Evolutionary conservation across 2,797 vertebrate genomes (phyloP).

Genomic region (Onychomys arenicola): DNA sequence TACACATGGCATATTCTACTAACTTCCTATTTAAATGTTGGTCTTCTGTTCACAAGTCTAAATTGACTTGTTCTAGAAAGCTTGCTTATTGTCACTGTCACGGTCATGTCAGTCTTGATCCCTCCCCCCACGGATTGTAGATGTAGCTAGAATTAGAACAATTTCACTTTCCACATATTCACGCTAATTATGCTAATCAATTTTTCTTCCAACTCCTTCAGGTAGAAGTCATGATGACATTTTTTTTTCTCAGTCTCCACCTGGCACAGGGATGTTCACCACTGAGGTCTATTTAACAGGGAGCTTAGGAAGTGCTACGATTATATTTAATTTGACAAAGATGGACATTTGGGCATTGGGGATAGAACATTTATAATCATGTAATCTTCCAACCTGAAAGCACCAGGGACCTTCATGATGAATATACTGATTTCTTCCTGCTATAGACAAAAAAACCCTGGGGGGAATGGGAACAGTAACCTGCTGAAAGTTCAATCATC

Average conservation of each 20-base stretch:
- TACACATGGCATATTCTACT: neutral
- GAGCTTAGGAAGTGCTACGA: constrained; percentile 10
- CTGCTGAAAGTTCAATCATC: neutral
- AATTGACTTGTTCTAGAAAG: neutral
- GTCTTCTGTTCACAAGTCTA: neutral
- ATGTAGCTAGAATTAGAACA: neutral
- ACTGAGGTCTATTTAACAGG: neutral
- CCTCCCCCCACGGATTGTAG: neutral
- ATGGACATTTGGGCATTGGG: neutral
- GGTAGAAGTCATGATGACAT: neutral
- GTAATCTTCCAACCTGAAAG: constrained; percentile 10
- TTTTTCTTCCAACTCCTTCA: constrained; percentile 7
- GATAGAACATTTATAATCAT: neutral
- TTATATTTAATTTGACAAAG: neutral
- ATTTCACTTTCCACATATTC: neutral
- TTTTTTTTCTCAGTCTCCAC: neutral
- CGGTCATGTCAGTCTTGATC: neutral
- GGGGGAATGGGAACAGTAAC: neutral
- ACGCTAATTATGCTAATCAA: neutral
- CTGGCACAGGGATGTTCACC: neutral
- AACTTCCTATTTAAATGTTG: neutral
- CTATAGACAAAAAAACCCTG: neutral
- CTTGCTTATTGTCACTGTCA: neutral
- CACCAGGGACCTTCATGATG: neutral
- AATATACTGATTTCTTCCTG: constrained; percentile 33